phyloP scores from a whole-genome alignment of 2,888 invertebrate genomes.

The Augochlorella aurata region DNA sequence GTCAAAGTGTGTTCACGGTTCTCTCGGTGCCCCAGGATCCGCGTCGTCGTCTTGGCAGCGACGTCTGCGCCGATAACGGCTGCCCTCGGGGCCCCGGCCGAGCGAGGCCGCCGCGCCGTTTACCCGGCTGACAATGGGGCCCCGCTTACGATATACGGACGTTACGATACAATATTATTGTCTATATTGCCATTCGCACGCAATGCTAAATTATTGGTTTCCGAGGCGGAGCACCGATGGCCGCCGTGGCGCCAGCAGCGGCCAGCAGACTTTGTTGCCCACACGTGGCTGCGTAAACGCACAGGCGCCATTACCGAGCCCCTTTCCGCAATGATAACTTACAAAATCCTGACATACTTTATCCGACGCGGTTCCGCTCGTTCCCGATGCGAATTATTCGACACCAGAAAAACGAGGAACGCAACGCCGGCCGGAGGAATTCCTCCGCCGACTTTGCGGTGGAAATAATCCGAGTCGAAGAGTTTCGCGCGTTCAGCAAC shows the following conservation, averaged over 20 bases:
- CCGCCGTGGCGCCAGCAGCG: slow-evolving; percentile 57
- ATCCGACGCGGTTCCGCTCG: slow-evolving; percentile 13
- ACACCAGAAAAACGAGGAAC: neutral
- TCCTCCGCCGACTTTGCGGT: neutral
- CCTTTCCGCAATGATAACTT: slow-evolving; percentile 40
- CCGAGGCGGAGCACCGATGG: slow-evolving; percentile 56
- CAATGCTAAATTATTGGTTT: slow-evolving; percentile 60
- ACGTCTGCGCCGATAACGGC: slow-evolving; percentile 44
- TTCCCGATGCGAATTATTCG: slow-evolving; percentile 1
- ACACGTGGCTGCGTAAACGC: slow-evolving; percentile 51
- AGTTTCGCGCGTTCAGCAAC: neutral
- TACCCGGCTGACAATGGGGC: slow-evolving; percentile 54
- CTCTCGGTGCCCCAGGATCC: slow-evolving; percentile 16
- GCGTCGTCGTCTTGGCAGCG: slow-evolving; percentile 39
- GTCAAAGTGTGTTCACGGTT: slow-evolving; percentile 36
- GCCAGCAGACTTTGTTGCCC: slow-evolving; percentile 32
- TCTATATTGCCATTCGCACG: slow-evolving; percentile 60
- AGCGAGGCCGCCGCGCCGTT: slow-evolving; percentile 44
- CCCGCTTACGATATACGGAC: slow-evolving; percentile 47
- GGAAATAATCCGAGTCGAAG: slow-evolving; percentile 8
- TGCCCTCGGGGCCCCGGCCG: neutral
- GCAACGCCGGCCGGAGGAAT: neutral
- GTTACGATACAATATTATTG: slow-evolving; percentile 59
- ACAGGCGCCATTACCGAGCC: slow-evolving; percentile 50
- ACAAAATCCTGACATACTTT: slow-evolving; percentile 29